These are phyloP conservation scores for Amphiprion clarkii DNA, from an alignment of 2,797 vertebrate species.

Conservation along the genomic window DNA sequence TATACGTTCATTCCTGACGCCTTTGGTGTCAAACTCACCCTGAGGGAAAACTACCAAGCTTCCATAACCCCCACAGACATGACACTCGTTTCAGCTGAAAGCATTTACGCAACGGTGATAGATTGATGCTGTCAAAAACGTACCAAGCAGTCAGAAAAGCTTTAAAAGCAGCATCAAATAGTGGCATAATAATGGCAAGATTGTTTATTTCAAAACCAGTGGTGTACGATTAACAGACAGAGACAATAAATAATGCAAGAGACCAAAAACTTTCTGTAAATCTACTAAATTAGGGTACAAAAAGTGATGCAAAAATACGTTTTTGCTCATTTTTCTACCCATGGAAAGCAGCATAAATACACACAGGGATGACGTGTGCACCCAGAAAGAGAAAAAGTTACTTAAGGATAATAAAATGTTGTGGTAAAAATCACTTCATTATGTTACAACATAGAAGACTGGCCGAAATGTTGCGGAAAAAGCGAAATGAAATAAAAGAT, in stretches of 20 bases:
- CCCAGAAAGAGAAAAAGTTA: constrained; percentile 26
- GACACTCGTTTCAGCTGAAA: neutral
- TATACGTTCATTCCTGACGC: constrained; percentile 50
- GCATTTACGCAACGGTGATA: neutral
- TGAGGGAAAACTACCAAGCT: constrained; percentile 15
- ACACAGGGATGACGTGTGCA: constrained; percentile 51
- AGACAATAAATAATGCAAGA: constrained; percentile 84
- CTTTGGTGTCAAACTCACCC: constrained; percentile 4
- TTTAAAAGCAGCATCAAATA: constrained; percentile 11
- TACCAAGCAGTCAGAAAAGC: neutral
- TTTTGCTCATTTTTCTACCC: constrained; percentile 50
- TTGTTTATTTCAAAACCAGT: constrained; percentile 86
- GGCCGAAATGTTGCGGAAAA: constrained; percentile 42
- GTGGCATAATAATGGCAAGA: constrained; percentile 52
- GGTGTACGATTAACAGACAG: constrained; percentile 82
- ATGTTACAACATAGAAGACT: constrained; percentile 34
- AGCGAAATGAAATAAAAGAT: constrained; percentile 46
- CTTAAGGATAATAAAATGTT: constrained; percentile 18
- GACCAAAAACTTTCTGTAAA: constrained; percentile 66
- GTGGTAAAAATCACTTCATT: neutral
- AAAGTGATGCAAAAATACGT: constrained; percentile 50
- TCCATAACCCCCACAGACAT: neutral
- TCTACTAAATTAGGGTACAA: constrained; percentile 67
- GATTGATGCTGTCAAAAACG: neutral
- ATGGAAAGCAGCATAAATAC: constrained; percentile 67